Evolutionary conservation across 2,113 vertebrate species (phyloP).

Genomic region (Danio rerio): DNA sequence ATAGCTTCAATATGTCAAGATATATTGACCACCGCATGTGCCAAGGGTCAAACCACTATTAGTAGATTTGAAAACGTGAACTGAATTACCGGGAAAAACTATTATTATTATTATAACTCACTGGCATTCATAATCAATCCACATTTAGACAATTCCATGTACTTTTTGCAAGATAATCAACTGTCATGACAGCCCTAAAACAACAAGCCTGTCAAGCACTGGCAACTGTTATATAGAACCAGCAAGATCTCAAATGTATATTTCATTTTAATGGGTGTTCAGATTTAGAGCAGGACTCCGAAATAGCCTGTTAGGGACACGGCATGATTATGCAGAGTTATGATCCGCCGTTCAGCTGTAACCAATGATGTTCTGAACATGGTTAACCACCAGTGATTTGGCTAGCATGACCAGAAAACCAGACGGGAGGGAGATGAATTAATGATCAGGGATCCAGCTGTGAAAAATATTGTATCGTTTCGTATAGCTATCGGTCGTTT

Average conservation of each 20-base stretch:
- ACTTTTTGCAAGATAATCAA: constrained; percentile 3
- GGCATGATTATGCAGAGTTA: constrained; percentile 34
- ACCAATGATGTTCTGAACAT: constrained; percentile 11
- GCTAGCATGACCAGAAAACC: constrained; percentile 35
- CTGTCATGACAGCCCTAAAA: not conserved
- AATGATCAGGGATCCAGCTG: constrained; percentile 54
- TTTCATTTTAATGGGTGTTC: constrained; percentile 14
- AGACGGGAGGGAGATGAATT: constrained; percentile 40
- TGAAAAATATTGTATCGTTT: constrained; percentile 55
- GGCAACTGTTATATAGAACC: not conserved
- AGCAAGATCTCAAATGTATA: not conserved
- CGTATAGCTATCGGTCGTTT: constrained; percentile 53
- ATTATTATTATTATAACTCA: not conserved
- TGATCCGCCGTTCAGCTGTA: constrained; percentile 22
- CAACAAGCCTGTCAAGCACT: not conserved
- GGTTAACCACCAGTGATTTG: constrained; percentile 33
- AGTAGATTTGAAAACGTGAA: not conserved
- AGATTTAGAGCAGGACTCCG: constrained; percentile 20
- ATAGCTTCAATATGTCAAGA: not conserved
- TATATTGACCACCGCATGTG: not conserved
- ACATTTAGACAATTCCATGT: not conserved
- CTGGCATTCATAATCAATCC: not conserved
- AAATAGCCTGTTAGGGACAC: constrained; percentile 31
- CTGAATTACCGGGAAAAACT: not conserved
- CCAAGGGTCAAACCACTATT: not conserved